Base-by-base conservation (phyloP, 2,797 vertebrate genomes). In the Coilia nasus region DNA sequence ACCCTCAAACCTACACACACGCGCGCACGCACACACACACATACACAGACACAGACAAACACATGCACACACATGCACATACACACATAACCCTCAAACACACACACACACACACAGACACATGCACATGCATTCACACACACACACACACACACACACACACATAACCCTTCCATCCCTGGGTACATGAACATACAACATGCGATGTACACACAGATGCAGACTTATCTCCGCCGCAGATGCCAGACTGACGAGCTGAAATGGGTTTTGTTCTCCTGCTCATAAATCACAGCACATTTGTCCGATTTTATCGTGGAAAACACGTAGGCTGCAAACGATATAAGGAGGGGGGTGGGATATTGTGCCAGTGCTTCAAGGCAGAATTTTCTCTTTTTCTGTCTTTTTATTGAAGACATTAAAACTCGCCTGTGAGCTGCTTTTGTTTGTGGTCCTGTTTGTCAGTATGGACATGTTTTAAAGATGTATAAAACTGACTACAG, bases 231-330 rank as follows among this genome's bases (percentile, higher is more conserved):
- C 35, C 71, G 35, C 35, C 28, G 3, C 1, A 75, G 67, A 75
- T 78, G 71, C 71, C 35, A 41, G 71, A 44, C 6, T 78, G 71
- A 44, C 71, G 21, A 78, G 71, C 71, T 10, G 35, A 78, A 78
- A 78, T 78, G 71, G 71, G 35, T 17, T 78, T 78, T 19, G 21
- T 78, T 78, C 44, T 78, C 19, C 71, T 15, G 21, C 6, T 17
- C 71, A 44, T 78, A 44, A 78, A 78, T 78, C 31, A 78, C 44
- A 21, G 31, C 35, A 41, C 71, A 21, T 78, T 78, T 35, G 71
- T 44, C 71, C 41, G 71, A 78, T 78, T 44, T 44, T 78, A 78
- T 78, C 71, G 19, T 78, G 71, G 35, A 78, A 78, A 44, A 78
- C 14, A 78, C 17, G 71, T 12, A 21, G 41, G 17, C 50, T 54